Percentiles rank a stretch among this genome's conserved stretches.
Conservation (phyloP, 2,113 vertebrate species). For the Odontophorus gujanensis region DNA sequence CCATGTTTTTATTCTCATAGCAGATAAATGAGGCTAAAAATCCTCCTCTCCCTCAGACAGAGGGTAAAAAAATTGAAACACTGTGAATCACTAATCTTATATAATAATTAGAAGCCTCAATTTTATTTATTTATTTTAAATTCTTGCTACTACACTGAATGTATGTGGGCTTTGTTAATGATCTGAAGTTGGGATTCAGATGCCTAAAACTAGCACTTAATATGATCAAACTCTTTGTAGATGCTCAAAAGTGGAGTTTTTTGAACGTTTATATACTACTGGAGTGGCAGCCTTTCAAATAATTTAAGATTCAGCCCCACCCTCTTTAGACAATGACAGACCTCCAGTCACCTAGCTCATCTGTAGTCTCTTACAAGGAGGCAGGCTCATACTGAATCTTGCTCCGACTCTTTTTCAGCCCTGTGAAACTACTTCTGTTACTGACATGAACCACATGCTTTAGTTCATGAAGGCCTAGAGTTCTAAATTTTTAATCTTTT, state of each 20-base stretch:
- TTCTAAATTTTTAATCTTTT: not conserved
- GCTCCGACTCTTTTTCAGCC: not conserved
- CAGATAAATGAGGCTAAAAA: not conserved
- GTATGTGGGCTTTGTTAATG: not conserved
- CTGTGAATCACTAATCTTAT: not conserved
- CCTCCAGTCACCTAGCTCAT: not conserved
- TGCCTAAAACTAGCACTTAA: not conserved
- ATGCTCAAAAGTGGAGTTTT: accelerated
- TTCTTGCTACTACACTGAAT: not conserved
- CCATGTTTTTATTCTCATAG: not conserved
- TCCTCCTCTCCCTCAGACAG: not conserved
- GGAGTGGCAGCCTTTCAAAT: not conserved
- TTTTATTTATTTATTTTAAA: too few relatives aligned
- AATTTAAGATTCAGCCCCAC: not conserved
- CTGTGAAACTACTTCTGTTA: not conserved
- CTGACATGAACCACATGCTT: accelerated
- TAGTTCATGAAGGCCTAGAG: not conserved
- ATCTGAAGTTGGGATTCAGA: not conserved
- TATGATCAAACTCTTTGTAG: not conserved
- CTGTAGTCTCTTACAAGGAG: accelerated
- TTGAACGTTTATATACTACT: not conserved
- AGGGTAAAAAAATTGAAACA: not conserved
- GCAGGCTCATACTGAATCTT: not conserved
- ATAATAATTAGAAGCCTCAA: not conserved
- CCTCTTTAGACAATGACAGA: not conserved